Evolutionary conservation across 2,888 invertebrate genomes (phyloP).

Genomic region (Cephus sareptanus): DNA sequence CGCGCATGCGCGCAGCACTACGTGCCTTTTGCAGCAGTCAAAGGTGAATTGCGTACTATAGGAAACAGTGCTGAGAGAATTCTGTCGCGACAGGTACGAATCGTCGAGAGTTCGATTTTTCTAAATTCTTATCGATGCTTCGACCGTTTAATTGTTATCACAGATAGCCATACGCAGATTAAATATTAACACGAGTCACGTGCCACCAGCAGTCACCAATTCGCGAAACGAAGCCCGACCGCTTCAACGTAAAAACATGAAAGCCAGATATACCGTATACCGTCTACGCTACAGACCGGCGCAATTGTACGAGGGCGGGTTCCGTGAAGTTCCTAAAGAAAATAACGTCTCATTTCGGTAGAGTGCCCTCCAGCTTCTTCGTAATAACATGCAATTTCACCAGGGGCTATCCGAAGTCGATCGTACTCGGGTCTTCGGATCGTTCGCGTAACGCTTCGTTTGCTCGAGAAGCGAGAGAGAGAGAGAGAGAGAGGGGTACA

Average conservation of each 20-base stretch:
- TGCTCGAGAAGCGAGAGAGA: conserved; percentile 9
- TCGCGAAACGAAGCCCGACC: background rate
- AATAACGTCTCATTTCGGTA: conserved; percentile 54
- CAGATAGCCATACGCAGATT: background rate
- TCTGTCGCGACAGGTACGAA: background rate
- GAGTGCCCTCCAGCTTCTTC: conserved; percentile 35
- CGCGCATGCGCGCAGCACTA: conserved; percentile 15
- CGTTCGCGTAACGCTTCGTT: background rate
- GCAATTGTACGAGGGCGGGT: background rate
- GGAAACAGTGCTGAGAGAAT: background rate
- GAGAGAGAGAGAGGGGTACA: conserved; percentile 6
- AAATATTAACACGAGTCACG: background rate
- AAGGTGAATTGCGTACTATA: conserved; percentile 16
- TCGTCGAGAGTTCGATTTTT: background rate
- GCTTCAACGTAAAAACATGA: background rate
- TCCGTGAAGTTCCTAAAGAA: conserved; percentile 45
- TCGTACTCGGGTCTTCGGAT: conserved; percentile 10
- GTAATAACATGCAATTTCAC: conserved; percentile 53
- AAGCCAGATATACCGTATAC: background rate
- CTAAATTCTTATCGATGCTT: too few species aligned
- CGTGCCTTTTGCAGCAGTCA: conserved; percentile 33
- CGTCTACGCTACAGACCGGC: background rate
- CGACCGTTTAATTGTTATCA: background rate
- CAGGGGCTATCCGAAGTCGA: background rate
- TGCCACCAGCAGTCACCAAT: background rate